Base-by-base conservation (phyloP, 2,113 vertebrate species). In the Bungarus multicinctus region DNA sequence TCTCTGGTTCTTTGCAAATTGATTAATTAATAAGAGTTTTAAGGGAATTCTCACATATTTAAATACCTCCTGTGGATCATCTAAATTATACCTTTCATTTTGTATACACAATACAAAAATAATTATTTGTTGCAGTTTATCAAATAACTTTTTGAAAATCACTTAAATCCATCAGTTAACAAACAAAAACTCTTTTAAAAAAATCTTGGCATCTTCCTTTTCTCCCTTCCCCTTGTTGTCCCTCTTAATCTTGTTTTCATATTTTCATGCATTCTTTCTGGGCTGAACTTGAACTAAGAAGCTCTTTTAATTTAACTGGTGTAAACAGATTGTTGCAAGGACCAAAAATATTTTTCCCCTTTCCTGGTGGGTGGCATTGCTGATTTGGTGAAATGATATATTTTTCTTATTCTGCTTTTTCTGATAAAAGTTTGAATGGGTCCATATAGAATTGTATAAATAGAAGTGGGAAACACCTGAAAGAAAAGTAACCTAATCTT, bases 181-280 rank as follows among this genome's bases (percentile, higher is more conserved):
- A 95, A 96, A 94, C 57, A 86, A 91, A 97, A 97, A 95, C 92
- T 93, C 91, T 93, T 88, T 95, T 3, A 27, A 69, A 93, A 96
- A 88, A 34, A 95, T 96, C 93, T 97, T 94, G 96, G 60, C 20
- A 92, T 94, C 94, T 96, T 94, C 92, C 94, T 20, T 39, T 64
- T 23, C 89, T 57, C 45, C 45, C 20, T n/a, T 18, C 90, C 50
- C 20, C 30, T 91, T 25, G 4, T 94, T 93, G 94, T 47, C 7
- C 23, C 43, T 60, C 34, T 45, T 64, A 90, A 93, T 91, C 95
- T 96, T 96, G 47, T 92, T 96, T 87, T 90, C 93, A 95, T 94
- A 91, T 95, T 97, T 97, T 96, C 93, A 94, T 95, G 93, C 92
- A 94, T 97, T 97, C 91, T 92, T 97, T 95, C 89, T 93, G 94